Evolutionary conservation across 2,888 invertebrate genomes (phyloP).

Genomic region (Asteroscopus sphinx): DNA sequence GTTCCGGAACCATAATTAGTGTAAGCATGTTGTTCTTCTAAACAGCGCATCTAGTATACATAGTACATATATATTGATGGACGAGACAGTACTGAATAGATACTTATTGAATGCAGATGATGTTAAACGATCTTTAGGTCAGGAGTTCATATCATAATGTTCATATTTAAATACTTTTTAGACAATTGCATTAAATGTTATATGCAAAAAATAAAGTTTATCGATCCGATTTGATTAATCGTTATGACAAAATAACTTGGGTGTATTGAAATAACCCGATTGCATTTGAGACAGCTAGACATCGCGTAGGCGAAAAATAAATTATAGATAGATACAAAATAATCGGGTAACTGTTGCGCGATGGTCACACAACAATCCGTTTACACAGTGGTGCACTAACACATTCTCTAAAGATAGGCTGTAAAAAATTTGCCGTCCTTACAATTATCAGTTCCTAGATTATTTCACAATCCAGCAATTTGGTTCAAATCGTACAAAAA

Average conservation of each 20-base stretch:
- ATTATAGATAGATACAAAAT: slow-evolving; percentile 25
- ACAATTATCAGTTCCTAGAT: no score
- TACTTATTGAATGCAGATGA: slow-evolving; percentile 28
- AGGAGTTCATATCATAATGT: slow-evolving; percentile 10
- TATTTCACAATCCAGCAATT: no score
- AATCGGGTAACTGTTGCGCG: slow-evolving; percentile 24
- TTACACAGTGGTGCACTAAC: no score
- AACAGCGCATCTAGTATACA: no score
- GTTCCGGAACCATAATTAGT: no score
- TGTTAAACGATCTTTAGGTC: slow-evolving; percentile 20
- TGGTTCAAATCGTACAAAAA: no score
- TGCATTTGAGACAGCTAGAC: slow-evolving; percentile 21
- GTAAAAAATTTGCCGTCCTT: no score
- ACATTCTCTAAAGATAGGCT: no score
- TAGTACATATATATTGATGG: no score
- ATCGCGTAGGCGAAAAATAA: slow-evolving; percentile 42
- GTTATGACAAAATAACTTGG: slow-evolving; percentile 16
- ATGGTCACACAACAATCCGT: slow-evolving; percentile 13
- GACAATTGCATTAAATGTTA: slow-evolving; percentile 16
- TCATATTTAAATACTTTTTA: slow-evolving; percentile 7
- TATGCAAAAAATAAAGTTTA: slow-evolving; percentile 10
- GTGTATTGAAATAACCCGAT: slow-evolving; percentile 38
- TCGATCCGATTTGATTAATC: slow-evolving; percentile 38
- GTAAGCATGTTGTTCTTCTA: no score
- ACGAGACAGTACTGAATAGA: slow-evolving; percentile 11